Evolutionary conservation across 2,797 vertebrate genomes (phyloP).

Genomic region (Carapus acus): DNA sequence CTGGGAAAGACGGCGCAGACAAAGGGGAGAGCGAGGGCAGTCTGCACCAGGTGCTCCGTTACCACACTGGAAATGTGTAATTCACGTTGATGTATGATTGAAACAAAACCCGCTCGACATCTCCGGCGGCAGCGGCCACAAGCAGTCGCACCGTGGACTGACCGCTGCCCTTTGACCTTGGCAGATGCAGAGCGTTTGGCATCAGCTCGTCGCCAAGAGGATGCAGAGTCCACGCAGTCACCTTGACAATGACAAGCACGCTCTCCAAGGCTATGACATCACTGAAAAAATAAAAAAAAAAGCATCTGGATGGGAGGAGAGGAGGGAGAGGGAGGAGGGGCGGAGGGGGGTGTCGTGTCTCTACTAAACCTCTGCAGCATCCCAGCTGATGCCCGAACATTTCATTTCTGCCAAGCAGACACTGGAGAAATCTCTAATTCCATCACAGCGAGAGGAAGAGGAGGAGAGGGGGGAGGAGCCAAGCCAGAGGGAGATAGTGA

Average conservation of each 20-base stretch:
- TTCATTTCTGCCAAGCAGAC: conserved; percentile 53
- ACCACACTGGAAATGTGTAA: conserved; percentile 26
- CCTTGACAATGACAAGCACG: conserved; percentile 61
- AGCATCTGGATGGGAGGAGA: conserved; percentile 29
- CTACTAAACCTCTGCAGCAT: conserved; percentile 65
- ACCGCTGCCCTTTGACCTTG: conserved; percentile 44
- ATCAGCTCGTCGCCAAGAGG: conserved; percentile 15
- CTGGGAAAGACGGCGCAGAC: conserved; percentile 54
- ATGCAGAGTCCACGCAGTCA: conserved; percentile 42
- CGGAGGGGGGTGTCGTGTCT: conserved; percentile 28
- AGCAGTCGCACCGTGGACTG: neutral
- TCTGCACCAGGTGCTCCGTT: conserved; percentile 26
- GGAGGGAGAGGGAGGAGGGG: conserved; percentile 11
- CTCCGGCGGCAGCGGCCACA: neutral
- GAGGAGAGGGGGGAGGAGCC: conserved; percentile 62
- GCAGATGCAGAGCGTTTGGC: conserved; percentile 24
- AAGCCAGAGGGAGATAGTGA: conserved; percentile 62
- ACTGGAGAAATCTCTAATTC: conserved; percentile 50
- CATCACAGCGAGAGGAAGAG: conserved; percentile 39
- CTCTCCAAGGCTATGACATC: conserved; percentile 61
- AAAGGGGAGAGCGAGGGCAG: conserved; percentile 42
- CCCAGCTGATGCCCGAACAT: conserved; percentile 55
- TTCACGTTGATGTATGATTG: conserved; percentile 28
- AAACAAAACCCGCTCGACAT: conserved; percentile 4
- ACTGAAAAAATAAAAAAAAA: conserved; percentile 39